A percentile compares a stretch with the other conserved stretches of the same genome.
These are phyloP conservation scores for Heliothis virescens DNA, from an alignment of 1,140 invertebrate species.

Conservation along the genomic window DNA sequence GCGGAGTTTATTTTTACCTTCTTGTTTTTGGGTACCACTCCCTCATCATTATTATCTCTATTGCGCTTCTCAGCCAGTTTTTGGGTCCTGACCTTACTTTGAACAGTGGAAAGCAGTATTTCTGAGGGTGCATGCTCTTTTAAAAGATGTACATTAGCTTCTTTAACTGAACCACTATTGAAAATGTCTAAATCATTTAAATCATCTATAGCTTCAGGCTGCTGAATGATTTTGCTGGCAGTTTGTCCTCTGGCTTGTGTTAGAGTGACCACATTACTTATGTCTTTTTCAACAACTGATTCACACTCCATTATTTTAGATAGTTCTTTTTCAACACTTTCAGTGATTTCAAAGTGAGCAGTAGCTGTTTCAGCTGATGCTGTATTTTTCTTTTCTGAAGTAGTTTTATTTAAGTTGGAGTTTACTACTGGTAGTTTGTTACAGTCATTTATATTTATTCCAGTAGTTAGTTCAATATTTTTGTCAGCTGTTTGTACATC, in stretches of 20 bases:
- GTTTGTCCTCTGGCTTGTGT: background rate
- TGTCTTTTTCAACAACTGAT: conserved; percentile 52
- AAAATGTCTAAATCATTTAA: conserved; percentile 74
- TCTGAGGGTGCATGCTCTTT: conserved; percentile 67
- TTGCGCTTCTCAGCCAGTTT: conserved; percentile 63
- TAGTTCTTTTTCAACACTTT: conserved; percentile 77
- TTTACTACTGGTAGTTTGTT: conserved; percentile 1
- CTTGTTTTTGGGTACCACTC: conserved; percentile 61
- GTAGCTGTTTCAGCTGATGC: conserved; percentile 75
- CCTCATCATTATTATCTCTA: conserved; percentile 61
- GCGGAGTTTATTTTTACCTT: conserved; percentile 57
- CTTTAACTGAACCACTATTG: conserved; percentile 69
- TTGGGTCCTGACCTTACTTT: conserved; percentile 58
- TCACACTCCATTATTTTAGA: conserved; percentile 68
- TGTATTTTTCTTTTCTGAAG: conserved; percentile 73
- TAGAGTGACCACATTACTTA: background rate
- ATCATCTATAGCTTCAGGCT: conserved; percentile 55
- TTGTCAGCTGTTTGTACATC: background rate
- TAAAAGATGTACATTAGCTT: conserved; percentile 64
- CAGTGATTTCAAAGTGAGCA: conserved; percentile 73
- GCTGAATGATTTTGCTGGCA: conserved; percentile 35
- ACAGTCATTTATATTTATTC: background rate
- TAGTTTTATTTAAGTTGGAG: conserved; percentile 54
- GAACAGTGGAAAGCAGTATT: conserved; percentile 67
- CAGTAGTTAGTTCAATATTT: background rate